phyloP scores from a whole-genome alignment of 2,113 vertebrate species.

The Chrysemys picta region DNA sequence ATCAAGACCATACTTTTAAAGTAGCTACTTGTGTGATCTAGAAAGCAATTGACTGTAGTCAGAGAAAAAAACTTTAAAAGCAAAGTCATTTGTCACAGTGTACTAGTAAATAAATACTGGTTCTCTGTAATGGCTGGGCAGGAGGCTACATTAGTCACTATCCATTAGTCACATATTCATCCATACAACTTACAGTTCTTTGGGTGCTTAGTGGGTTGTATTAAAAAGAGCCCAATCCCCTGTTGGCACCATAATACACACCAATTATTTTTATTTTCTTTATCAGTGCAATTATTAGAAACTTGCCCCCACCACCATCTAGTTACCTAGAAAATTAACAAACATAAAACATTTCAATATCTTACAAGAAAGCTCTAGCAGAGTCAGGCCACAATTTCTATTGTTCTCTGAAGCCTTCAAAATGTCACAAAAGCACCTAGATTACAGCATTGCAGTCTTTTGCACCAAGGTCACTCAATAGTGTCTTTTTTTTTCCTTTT shows the following conservation, averaged over 20 bases:
- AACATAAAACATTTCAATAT: background rate
- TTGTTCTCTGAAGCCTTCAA: background rate
- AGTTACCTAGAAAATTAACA: background rate
- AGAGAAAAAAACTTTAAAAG: background rate
- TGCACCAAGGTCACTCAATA: background rate
- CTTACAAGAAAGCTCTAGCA: background rate
- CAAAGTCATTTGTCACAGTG: background rate
- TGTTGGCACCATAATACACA: background rate
- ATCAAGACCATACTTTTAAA: background rate
- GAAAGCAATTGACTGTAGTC: background rate
- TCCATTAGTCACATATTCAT: conserved; percentile 51
- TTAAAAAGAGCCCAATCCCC: background rate
- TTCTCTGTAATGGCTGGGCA: conserved; percentile 16
- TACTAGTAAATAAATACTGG: conserved; percentile 47
- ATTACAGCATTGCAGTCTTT: background rate
- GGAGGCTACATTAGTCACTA: conserved; percentile 10
- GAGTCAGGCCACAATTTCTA: background rate
- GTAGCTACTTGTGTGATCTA: background rate
- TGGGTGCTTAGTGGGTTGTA: background rate
- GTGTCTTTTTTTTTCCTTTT: background rate
- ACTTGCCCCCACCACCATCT: background rate
- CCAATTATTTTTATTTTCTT: conserved; percentile 24
- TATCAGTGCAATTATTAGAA: background rate
- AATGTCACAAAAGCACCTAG: background rate
- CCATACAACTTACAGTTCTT: conserved; percentile 12